These are phyloP conservation scores for Aleiodes sp. DNA, from an alignment of 1,140 invertebrate species.

Conservation along the genomic window DNA sequence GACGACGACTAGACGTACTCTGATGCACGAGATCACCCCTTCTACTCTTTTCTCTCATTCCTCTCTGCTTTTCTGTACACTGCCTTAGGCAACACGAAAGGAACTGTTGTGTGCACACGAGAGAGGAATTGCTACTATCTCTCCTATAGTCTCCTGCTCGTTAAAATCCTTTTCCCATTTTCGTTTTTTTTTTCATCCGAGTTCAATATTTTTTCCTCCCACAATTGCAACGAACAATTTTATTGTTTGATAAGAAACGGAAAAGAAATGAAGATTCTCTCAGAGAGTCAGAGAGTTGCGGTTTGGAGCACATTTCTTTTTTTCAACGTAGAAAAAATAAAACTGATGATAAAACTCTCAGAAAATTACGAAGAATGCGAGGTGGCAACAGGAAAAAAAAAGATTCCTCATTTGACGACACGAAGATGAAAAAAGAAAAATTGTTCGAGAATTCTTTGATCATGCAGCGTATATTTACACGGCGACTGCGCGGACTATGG, in stretches of 20 bases:
- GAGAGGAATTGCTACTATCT: not conserved
- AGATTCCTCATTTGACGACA: too few species aligned
- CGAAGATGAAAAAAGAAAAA: not conserved
- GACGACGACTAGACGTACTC: not conserved
- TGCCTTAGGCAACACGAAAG: not conserved
- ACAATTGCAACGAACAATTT: too few species aligned
- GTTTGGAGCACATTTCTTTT: too few species aligned
- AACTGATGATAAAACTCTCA: too few species aligned
- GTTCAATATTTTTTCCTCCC: not conserved
- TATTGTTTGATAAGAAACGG: too few species aligned
- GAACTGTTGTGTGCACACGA: not conserved
- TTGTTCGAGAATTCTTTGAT: not conserved
- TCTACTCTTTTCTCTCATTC: not conserved
- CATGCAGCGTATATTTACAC: not conserved
- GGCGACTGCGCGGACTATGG: not conserved
- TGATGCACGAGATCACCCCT: not conserved
- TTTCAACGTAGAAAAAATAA: too few species aligned
- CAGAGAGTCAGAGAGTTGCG: too few species aligned
- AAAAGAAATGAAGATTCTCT: too few species aligned
- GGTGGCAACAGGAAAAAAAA: too few species aligned
- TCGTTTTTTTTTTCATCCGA: not conserved
- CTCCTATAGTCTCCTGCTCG: not conserved
- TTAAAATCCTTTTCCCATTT: constrained; percentile 2
- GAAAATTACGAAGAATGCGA: too few species aligned
- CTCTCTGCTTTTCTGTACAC: not conserved